Conservation (phyloP, 2,888 invertebrate genomes). For the Parnassius glacialis region DNA sequence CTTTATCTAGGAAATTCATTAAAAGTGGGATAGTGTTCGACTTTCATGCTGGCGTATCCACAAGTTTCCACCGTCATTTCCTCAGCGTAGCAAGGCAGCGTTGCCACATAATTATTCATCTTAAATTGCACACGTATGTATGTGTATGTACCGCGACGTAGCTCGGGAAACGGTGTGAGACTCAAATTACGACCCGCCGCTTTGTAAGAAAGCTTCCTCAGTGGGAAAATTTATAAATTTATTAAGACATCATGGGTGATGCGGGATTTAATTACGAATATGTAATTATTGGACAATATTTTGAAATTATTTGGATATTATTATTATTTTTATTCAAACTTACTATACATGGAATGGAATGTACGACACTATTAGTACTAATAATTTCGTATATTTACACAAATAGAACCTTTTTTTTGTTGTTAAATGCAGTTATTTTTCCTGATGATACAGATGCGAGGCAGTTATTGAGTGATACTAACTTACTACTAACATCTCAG, state of each 20-base stretch:
- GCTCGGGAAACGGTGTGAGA: constrained; percentile 35
- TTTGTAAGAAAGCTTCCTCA: constrained; percentile 64
- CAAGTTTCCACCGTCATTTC: constrained; percentile 40
- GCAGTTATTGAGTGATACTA: no score
- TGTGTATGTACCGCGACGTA: constrained; percentile 41
- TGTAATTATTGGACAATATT: neutral
- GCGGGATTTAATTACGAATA: constrained; percentile 52
- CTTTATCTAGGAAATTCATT: no score
- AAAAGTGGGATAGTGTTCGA: no score
- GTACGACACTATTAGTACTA: no score
- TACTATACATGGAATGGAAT: no score
- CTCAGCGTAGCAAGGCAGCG: constrained; percentile 66
- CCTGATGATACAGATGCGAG: no score
- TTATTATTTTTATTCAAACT: no score
- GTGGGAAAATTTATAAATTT: constrained; percentile 74
- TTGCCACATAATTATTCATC: constrained; percentile 81
- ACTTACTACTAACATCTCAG: no score
- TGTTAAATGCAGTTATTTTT: no score
- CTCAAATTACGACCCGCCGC: constrained; percentile 61
- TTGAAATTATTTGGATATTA: no score
- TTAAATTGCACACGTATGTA: constrained; percentile 75
- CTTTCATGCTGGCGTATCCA: constrained; percentile 40
- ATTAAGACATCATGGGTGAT: constrained; percentile 57
- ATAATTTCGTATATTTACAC: no score
- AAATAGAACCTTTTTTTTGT: no score